A percentile compares a stretch with the other conserved stretches of the same genome.
Evolutionary conservation across 2,888 invertebrate genomes (phyloP).

Genomic region (Allacma fusca): DNA sequence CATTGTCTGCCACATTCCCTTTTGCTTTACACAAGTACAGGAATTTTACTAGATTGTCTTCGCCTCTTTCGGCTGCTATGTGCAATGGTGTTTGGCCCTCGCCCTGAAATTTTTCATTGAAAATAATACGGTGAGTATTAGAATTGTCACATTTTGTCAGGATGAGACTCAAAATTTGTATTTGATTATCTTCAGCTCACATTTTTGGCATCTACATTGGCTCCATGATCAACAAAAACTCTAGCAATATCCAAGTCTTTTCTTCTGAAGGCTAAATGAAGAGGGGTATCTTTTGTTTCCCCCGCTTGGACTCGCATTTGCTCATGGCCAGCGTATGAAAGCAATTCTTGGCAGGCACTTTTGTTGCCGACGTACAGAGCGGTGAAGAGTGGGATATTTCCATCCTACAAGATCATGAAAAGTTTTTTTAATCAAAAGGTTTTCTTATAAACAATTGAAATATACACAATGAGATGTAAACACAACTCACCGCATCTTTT

Average conservation of each 20-base stretch:
- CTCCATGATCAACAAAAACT: slow-evolving; percentile 90
- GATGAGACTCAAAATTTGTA: too few relatives aligned
- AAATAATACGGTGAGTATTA: neutral
- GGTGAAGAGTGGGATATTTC: slow-evolving; percentile 87
- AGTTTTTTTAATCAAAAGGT: neutral
- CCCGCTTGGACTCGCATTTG: slow-evolving; percentile 71
- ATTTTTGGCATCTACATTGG: slow-evolving; percentile 90
- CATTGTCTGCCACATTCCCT: slow-evolving; percentile 92
- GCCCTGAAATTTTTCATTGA: slow-evolving; percentile 66
- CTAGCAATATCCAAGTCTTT: slow-evolving; percentile 93
- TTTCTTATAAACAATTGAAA: neutral
- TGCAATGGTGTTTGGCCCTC: slow-evolving; percentile 89
- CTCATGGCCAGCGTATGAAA: slow-evolving; percentile 85
- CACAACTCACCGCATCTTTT: slow-evolving; percentile 84
- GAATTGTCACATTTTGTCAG: too few relatives aligned
- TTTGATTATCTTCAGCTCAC: slow-evolving; percentile 65
- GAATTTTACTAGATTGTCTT: slow-evolving; percentile 92
- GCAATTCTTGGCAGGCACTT: slow-evolving; percentile 91
- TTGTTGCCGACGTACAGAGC: slow-evolving; percentile 96
- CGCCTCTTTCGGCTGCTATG: slow-evolving; percentile 94
- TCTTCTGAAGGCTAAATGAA: slow-evolving; percentile 92
- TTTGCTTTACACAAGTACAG: slow-evolving; percentile 94
- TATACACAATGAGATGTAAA: neutral
- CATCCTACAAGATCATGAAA: too few relatives aligned
- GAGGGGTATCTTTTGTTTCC: slow-evolving; percentile 85